Base-by-base conservation (phyloP, 2,888 invertebrate species). In the Ferrisia virgata region DNA sequence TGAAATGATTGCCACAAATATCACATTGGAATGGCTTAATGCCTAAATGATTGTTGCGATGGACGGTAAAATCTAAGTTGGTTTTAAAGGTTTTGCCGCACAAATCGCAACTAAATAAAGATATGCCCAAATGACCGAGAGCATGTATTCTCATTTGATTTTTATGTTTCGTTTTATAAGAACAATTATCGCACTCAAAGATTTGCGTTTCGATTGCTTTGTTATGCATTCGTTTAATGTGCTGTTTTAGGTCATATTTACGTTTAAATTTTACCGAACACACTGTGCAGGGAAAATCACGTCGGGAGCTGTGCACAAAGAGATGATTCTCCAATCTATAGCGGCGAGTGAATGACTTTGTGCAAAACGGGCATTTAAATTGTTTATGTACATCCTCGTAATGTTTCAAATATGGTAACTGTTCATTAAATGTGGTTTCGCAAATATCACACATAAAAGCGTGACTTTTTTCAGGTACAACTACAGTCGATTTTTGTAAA, bases 11-110 rank as follows among this genome's bases (percentile, higher is more conserved):
- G 9, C 64, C 69, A 31, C 84, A 84, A 40, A 84, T 40, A 40
- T 84, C 84, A 31, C 84, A 84, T 36, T 79, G 79, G 31, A 58
- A 79, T n/a, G 84, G 84, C 39, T 84, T 84, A 15, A 84, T 39
- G 28, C 69, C 80, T 13, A 39, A 28, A 31, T 84, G 84, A 79
- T 69, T 84, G 39, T 84, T 84, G 9, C n/a, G 80, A 69, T 84
- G 84, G 13, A 69, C 84, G 25, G 53, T 33, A 22, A 80, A 84
- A 33, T 84, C 40, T n/a, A 79, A 40, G 13, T 69, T 79, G 2
- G n/a, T 40, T 28, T 79, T 80, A 31, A 78, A 84, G 8, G 36
- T 28, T 53, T 80, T 58, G 28, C 69, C 84, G 69, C 84, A 84
- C 36, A 64, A 3, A 4, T 79, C 69, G 43, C 84, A 84, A 36